Evolutionary conservation across 2,113 vertebrate species (phyloP).

Genomic region (Daphoenositta chrysoptera): DNA sequence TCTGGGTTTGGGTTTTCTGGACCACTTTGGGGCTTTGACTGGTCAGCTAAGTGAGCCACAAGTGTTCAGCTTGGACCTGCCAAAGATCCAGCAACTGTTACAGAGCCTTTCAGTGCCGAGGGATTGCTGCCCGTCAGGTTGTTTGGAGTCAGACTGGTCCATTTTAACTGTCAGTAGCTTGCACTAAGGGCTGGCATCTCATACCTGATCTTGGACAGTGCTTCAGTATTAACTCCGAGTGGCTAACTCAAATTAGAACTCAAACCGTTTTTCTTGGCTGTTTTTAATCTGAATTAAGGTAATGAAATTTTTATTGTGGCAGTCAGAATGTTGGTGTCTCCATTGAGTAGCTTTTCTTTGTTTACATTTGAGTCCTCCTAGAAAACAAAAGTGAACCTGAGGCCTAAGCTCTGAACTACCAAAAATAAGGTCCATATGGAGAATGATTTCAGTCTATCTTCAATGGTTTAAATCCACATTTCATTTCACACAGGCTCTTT

Average conservation of each 20-base stretch:
- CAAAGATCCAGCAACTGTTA: background rate
- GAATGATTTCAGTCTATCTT: background rate
- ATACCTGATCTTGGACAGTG: background rate
- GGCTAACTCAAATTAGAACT: background rate
- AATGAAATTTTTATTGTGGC: background rate
- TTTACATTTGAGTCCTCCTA: background rate
- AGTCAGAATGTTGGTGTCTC: background rate
- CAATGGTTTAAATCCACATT: background rate
- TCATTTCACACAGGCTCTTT: background rate
- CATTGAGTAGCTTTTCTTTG: background rate
- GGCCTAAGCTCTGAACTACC: background rate
- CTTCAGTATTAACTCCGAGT: background rate
- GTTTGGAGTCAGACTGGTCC: background rate
- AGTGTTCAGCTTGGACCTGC: background rate
- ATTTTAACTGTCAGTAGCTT: background rate
- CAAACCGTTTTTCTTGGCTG: background rate
- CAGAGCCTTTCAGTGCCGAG: background rate
- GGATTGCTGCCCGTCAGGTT: fast-evolving
- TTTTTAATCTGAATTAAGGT: background rate
- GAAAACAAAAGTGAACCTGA: background rate
- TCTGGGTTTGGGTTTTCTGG: background rate
- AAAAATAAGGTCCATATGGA: background rate
- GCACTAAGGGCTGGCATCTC: background rate
- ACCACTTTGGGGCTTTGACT: background rate
- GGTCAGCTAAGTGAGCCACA: background rate